Evolutionary conservation across 2,888 invertebrate species (phyloP), one percentile per base, ranked within the genome.

Genomic region (Ennomos fuscantarius): DNA sequence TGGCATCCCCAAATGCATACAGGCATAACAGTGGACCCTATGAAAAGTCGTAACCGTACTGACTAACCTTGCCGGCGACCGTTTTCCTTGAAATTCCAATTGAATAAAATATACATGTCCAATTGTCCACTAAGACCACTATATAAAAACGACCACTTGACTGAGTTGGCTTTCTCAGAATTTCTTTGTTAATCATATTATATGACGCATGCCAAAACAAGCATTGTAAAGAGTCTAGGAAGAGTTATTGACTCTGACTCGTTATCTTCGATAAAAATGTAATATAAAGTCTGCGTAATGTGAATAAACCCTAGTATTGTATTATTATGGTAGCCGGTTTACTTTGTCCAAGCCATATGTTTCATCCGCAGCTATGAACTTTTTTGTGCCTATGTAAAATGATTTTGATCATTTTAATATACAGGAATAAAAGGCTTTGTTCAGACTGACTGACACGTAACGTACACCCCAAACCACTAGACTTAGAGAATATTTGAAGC

Each of bases 231-330:
- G 64, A 65, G 63, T 54, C 40, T 68, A 81, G 79, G 78, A 82
- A 81, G 77, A 76, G 62, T 65, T 65, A 71, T 60, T 48, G 63
- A 78, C 78, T 58, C 33, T 48, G 63, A 78, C 78, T 58, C 33
- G 83, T 81, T 82, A 72, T 78, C 79, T 78, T 82, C 77, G 76
- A 69, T 64, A 69, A 78, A 76, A 73, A 75, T 71, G 66, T 69
- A 45, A 67, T 70, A 74, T 78, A 77, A 67, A 65, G 62, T 49
- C 34, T 42, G 33, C 40, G 37, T 48, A 50, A 49, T 13, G 15
- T 13, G 8, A 24, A 24, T 24, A 24, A 24, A 6, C 24, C 24
- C 0, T 12, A 39, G 37, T 37, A 33, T 43, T 32, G 10, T 9
- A 43, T 34, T 42, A 44, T 31, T 56, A 12, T 42, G 43, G 12